Percentiles rank a stretch among this genome's conserved stretches.
phyloP scores from a whole-genome alignment of 1,140 invertebrate genomes.

The Zaprionus inermis region DNA sequence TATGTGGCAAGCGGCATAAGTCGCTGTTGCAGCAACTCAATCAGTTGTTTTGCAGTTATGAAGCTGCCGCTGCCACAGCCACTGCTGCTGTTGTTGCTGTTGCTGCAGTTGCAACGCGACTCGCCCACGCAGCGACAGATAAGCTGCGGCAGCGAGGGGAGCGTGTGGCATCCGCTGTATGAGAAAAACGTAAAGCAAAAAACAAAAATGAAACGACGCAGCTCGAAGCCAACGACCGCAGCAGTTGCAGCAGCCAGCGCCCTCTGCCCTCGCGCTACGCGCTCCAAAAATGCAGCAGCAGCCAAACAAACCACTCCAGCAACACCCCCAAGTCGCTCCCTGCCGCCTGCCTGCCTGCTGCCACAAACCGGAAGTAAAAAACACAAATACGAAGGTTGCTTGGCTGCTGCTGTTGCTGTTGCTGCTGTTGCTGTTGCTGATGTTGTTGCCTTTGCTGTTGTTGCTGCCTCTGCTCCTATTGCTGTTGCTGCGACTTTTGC shows the following conservation, averaged over 20 bases:
- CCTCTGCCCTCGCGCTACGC: slow-evolving; percentile 2
- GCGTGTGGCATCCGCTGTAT: slow-evolving; percentile 53
- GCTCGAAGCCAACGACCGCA: slow-evolving; percentile 72
- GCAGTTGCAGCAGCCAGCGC: slow-evolving; percentile 53
- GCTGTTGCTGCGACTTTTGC: slow-evolving; percentile 14
- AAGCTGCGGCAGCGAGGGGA: not conserved
- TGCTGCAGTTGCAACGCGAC: slow-evolving; percentile 11
- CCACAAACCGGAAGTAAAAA: slow-evolving; percentile 77
- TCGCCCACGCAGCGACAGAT: slow-evolving; percentile 39
- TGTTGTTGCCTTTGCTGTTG: slow-evolving; percentile 43
- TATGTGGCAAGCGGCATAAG: slow-evolving; percentile 31
- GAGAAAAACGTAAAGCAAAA: slow-evolving; percentile 18
- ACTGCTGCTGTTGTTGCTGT: not conserved
- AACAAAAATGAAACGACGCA: slow-evolving; percentile 41
- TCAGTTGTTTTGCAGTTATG: slow-evolving; percentile 49
- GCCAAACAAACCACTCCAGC: slow-evolving; percentile 73
- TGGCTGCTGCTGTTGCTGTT: slow-evolving; percentile 30
- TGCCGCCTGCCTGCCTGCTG: slow-evolving; percentile 3
- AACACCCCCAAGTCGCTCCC: not conserved
- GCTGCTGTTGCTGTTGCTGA: slow-evolving; percentile 31
- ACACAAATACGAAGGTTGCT: slow-evolving; percentile 58
- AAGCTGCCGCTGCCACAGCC: slow-evolving; percentile 13
- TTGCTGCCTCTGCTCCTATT: slow-evolving; percentile 22
- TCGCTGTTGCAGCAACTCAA: slow-evolving; percentile 42
- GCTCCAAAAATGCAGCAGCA: slow-evolving; percentile 58